Evolutionary conservation across 2,888 invertebrate species (phyloP), one percentile per base, ranked within the genome.

Genomic region (Mystacides longicornis): DNA sequence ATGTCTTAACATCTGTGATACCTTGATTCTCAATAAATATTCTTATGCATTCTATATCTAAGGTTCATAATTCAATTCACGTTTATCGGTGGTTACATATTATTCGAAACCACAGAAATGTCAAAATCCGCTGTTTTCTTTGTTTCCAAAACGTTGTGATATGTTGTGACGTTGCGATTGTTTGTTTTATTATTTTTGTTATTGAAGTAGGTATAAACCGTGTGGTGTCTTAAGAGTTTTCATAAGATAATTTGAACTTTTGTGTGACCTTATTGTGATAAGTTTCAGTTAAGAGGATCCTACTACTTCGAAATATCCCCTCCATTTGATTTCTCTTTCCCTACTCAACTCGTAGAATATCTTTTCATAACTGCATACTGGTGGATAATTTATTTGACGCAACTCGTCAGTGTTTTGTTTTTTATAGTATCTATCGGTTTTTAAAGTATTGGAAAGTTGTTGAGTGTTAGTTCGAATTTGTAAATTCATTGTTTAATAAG

Each of bases 191-290:
- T 37, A 11, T 27, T 27, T 7, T 27, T 27, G 11, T 27, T 27
- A 37, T 37, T 37, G 37, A 37, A 37, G 14, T 16, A 14, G 5
- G n/a, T n/a, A n/a, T n/a, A n/a, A n/a, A n/a, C n/a, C n/a, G n/a
- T n/a, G n/a, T n/a, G n/a, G n/a, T n/a, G n/a, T n/a, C n/a, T n/a
- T n/a, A n/a, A 27, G 11, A 37, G 16, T 37, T 7, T n/a, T 37
- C 4, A 37, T 37, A 37, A 37, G n/a, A 37, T 3, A 16, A n/a
- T 37, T 37, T 63, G 59, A 65, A 63, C 66, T 71, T 69, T 65
- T 14, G 69, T 67, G 64, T 72, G 61, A 56, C 56, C 56, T 46
- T 33, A 51, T 47, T 20, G 46, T 37, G 56, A 56, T 56, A 56
- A 48, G 16, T 4, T 14, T 51, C 9, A 19, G 45, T 14, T 48